Evolutionary conservation across 2,797 vertebrate species (phyloP).

Genomic region (Simalia tracyae): DNA sequence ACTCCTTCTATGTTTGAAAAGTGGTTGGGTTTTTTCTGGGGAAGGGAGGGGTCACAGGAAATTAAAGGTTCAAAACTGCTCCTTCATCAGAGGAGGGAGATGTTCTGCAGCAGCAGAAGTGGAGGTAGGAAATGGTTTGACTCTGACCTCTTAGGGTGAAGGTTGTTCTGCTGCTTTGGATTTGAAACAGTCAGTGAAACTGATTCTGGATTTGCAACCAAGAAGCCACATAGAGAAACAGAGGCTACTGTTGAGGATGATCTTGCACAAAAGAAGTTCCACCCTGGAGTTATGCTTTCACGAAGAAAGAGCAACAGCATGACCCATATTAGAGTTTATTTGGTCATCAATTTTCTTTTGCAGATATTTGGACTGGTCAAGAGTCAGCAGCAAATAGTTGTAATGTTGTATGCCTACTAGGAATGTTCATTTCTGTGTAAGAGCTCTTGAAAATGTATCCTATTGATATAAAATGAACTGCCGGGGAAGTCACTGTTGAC

Average conservation of each 20-base stretch:
- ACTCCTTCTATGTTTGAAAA: constrained; percentile 1
- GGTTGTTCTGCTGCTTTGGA: neutral
- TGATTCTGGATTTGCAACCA: neutral
- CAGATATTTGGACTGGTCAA: neutral
- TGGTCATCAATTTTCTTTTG: neutral
- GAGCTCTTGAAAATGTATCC: neutral
- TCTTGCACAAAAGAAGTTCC: neutral
- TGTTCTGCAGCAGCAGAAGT: neutral
- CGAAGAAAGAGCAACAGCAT: neutral
- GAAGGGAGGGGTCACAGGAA: neutral
- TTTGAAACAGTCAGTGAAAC: neutral
- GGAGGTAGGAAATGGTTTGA: neutral
- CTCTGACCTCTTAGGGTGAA: neutral
- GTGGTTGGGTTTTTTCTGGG: neutral
- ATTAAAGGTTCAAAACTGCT: neutral
- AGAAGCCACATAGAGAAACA: neutral
- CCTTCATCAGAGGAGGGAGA: neutral
- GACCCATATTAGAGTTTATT: neutral
- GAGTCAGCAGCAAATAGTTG: neutral
- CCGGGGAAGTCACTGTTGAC: neutral
- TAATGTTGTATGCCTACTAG: no score
- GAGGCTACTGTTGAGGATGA: neutral
- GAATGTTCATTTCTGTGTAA: neutral
- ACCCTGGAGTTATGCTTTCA: neutral
- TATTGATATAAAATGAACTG: neutral